These are phyloP conservation scores for Calameuta filiformis DNA, from an alignment of 2,888 invertebrate genomes.

Conservation along the genomic window DNA sequence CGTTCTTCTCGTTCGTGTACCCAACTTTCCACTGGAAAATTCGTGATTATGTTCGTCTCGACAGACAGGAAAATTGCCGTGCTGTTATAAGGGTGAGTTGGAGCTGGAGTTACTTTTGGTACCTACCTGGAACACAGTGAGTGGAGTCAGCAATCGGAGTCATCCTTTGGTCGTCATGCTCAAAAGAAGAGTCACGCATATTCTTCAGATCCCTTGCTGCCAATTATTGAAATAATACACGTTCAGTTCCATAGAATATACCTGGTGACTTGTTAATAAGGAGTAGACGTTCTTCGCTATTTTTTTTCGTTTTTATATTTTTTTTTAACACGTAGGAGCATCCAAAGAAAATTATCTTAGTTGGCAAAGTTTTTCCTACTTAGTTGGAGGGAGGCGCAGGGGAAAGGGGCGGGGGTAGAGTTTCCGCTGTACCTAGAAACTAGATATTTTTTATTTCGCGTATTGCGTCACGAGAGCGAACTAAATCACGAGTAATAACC, in stretches of 20 bases:
- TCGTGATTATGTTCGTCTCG: not conserved
- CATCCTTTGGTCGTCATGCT: not conserved
- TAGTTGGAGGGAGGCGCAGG: accelerated
- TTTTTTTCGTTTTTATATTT: not conserved
- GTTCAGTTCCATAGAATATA: not conserved
- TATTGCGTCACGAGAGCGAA: conserved; percentile 20
- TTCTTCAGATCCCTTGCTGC: not conserved
- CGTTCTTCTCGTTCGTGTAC: not conserved
- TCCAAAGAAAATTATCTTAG: not conserved
- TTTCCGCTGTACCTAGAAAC: not conserved
- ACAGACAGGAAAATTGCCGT: not conserved
- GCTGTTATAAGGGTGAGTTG: not conserved
- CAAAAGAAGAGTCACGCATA: not conserved
- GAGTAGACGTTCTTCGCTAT: not conserved
- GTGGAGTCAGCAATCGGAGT: not conserved
- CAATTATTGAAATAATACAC: not conserved
- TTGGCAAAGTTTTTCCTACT: not conserved
- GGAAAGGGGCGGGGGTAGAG: accelerated
- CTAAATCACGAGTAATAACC: conserved; percentile 50
- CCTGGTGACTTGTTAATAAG: not conserved
- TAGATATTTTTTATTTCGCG: not conserved
- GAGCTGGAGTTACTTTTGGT: not conserved
- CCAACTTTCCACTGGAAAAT: not conserved
- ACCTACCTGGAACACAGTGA: not conserved
- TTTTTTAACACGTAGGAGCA: not conserved